Evolutionary conservation across 2,797 vertebrate species (phyloP).

Genomic region (Limosa lapponica): DNA sequence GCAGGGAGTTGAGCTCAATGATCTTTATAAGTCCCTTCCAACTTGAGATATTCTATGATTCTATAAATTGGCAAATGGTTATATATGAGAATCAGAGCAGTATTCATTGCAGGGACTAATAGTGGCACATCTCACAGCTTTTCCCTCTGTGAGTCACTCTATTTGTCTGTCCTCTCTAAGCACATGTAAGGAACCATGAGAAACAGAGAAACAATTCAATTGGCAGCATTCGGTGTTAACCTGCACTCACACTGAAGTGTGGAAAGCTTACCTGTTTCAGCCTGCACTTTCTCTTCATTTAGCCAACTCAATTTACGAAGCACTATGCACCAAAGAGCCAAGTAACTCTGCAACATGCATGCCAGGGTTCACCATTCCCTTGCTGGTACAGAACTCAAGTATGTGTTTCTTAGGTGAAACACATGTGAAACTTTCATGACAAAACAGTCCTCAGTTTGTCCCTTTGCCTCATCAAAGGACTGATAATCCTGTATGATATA

Average conservation of each 20-base stretch:
- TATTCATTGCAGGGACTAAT: neutral
- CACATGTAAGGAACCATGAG: neutral
- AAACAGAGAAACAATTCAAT: neutral
- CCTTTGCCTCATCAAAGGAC: neutral
- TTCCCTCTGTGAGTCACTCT: fast-evolving
- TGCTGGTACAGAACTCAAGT: neutral
- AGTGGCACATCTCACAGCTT: neutral
- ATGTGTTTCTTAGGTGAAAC: neutral
- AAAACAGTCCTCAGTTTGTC: neutral
- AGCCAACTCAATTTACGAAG: neutral
- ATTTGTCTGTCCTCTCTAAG: neutral
- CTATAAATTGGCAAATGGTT: neutral
- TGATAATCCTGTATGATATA: neutral
- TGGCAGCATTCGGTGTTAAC: neutral
- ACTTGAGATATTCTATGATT: neutral
- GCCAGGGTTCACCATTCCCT: neutral
- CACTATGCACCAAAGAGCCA: fast-evolving
- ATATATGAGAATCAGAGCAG: neutral
- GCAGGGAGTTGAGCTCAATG: neutral
- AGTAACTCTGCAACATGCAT: neutral
- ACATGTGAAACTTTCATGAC: no score
- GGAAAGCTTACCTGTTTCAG: neutral
- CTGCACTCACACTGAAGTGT: neutral
- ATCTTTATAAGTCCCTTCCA: neutral
- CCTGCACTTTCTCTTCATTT: neutral